Evolutionary conservation across 2,797 vertebrate species (phyloP).

Genomic region (Pseudochirops corinnae): DNA sequence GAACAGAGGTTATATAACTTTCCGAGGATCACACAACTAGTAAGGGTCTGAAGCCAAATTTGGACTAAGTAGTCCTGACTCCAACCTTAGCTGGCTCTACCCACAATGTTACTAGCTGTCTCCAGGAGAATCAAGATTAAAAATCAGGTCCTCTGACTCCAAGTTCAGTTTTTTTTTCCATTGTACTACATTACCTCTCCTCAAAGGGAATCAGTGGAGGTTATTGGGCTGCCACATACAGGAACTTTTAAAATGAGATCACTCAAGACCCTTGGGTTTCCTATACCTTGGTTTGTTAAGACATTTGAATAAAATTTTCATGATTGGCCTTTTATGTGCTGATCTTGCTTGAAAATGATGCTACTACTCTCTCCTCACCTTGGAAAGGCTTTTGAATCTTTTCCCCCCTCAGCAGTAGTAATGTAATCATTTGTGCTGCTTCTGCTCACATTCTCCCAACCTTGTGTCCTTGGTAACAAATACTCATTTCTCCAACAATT

Average conservation of each 20-base stretch:
- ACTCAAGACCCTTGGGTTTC: neutral
- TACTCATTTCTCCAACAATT: conserved; percentile 30
- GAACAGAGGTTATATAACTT: neutral
- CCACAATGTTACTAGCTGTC: neutral
- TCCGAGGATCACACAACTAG: neutral
- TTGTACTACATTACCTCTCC: neutral
- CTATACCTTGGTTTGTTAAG: neutral
- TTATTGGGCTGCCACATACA: neutral
- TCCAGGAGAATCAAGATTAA: neutral
- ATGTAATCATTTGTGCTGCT: neutral
- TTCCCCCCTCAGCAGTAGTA: neutral
- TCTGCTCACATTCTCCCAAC: neutral
- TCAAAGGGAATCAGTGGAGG: neutral
- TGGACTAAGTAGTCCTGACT: neutral
- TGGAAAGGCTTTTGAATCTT: neutral
- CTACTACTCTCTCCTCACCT: neutral
- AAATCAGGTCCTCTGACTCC: neutral
- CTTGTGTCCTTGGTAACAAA: conserved; percentile 36
- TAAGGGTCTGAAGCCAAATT: neutral
- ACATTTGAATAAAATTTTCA: neutral
- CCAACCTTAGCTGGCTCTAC: neutral
- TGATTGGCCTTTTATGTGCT: neutral
- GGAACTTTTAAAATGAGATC: neutral
- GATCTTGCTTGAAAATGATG: conserved; percentile 5
- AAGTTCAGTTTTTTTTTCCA: neutral